These are phyloP conservation scores for Ischnura elegans DNA, from an alignment of 2,888 invertebrate genomes.

Conservation along the genomic window DNA sequence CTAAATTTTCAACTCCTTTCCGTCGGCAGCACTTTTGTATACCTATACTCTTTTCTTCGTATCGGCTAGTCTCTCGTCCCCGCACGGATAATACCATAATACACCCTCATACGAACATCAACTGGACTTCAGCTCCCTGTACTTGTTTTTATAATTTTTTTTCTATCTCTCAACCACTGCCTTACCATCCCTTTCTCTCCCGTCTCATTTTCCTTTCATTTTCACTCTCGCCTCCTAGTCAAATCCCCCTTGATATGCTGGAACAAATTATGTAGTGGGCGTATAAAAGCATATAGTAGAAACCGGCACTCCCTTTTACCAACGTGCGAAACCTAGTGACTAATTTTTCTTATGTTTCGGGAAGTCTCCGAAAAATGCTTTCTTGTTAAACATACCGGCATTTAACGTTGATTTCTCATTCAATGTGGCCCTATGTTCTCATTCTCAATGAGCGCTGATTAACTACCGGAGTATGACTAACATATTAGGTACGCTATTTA, in stretches of 20 bases:
- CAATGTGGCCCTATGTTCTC: too few species aligned
- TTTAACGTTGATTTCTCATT: not conserved
- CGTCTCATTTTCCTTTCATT: too few species aligned
- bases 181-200: not conserved
- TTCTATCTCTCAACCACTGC: not conserved
- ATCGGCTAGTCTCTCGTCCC: not conserved
- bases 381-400: not conserved
- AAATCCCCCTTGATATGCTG: not conserved
- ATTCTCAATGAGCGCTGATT: too few species aligned
- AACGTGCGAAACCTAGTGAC: not conserved
- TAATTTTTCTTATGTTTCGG: not conserved
- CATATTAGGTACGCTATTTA: too few species aligned
- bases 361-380: not conserved
- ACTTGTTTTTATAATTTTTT: not conserved
- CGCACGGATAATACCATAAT: not conserved
- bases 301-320: not conserved
- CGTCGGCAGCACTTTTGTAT: not conserved
- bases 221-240: not conserved
- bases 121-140: not conserved
- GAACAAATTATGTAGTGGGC: not conserved
- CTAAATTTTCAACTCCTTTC: slow-evolving; percentile 25
- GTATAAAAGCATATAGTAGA: not conserved
- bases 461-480: too few species aligned
- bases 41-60: too few species aligned
- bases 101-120: not conserved